Evolutionary conservation across 2,113 vertebrate species (phyloP).

Genomic region (Sapajus apella): DNA sequence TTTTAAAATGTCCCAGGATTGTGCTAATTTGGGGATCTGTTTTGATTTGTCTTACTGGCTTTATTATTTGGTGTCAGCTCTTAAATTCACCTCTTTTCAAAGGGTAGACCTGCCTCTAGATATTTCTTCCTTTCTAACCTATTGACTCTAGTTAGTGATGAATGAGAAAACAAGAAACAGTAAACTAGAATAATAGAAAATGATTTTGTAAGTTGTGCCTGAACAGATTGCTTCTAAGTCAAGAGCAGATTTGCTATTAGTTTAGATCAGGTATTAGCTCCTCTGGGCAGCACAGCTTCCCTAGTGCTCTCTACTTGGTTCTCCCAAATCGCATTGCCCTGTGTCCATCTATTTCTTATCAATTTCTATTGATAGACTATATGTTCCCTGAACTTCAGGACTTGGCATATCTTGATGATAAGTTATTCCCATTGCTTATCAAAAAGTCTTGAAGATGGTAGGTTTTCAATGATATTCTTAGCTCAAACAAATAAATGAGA

Average conservation of each 20-base stretch:
- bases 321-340: rapidly evolving
- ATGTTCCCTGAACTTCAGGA: neutral
- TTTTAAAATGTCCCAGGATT: neutral
- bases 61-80: neutral
- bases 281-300: neutral
- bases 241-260: neutral
- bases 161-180: neutral
- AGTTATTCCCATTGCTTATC: neutral
- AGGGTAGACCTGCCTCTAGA: neutral
- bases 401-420: neutral
- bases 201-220: neutral
- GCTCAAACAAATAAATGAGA: neutral
- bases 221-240: neutral
- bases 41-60: neutral
- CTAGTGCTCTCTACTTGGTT: rapidly evolving
- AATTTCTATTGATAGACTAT: neutral
- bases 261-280: neutral
- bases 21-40: neutral
- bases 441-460: neutral
- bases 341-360: neutral
- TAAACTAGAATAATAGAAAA: neutral
- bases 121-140: neutral
- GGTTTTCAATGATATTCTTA: neutral
- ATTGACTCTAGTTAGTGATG: neutral
- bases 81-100: neutral